phyloP scores from a whole-genome alignment of 2,113 vertebrate species.

The Proteles cristata region DNA sequence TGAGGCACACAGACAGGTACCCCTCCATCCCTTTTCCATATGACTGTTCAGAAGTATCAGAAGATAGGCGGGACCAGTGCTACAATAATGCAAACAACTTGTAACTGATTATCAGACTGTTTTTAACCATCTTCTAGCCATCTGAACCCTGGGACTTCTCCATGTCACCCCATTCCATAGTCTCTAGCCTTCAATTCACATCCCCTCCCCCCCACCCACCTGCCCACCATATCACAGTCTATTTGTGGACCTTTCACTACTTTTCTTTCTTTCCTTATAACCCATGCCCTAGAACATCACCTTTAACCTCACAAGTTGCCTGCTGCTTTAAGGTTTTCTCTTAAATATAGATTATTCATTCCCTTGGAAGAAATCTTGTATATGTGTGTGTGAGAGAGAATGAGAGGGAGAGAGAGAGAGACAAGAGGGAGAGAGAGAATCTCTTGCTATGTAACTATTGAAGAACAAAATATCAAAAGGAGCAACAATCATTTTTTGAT shows the following conservation, averaged over 20 bases:
- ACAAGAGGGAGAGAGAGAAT: background rate
- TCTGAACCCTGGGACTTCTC: background rate
- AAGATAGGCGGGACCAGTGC: rapidly evolving
- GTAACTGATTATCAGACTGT: background rate
- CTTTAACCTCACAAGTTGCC: background rate
- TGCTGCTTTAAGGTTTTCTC: background rate
- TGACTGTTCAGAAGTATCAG: background rate
- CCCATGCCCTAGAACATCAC: background rate
- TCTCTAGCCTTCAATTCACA: background rate
- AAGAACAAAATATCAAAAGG: background rate
- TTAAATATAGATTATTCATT: background rate
- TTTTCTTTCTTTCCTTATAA: background rate
- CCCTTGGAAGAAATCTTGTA: background rate
- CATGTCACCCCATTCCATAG: rapidly evolving
- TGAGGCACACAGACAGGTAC: background rate
- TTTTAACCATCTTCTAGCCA: background rate
- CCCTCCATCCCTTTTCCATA: background rate
- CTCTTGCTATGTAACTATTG: background rate
- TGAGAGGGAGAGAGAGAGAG: background rate
- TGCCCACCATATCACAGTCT: background rate
- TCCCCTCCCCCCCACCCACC: rapidly evolving
- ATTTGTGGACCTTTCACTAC: rapidly evolving
- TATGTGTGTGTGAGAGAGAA: background rate
- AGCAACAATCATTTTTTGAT: background rate
- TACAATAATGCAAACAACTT: rapidly evolving